These are phyloP conservation scores for Andrena dorsata DNA, from an alignment of 2,888 invertebrate genomes.

Conservation along the genomic window DNA sequence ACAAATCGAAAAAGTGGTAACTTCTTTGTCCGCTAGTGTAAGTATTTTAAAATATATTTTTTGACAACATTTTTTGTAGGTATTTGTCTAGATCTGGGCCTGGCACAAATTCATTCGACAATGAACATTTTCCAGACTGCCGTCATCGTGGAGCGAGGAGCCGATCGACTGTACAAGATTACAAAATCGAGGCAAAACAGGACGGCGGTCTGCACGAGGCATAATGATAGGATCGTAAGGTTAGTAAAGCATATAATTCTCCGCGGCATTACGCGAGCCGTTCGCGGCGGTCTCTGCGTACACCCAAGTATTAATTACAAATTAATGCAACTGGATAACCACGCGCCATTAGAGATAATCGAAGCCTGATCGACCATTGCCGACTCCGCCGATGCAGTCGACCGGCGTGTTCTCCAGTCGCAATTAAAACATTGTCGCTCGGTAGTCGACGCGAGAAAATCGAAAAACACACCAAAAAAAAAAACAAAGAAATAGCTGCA, in stretches of 20 bases:
- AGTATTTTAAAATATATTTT: too few species aligned
- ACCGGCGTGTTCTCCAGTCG: conserved; percentile 23
- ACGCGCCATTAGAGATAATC: conserved; percentile 78
- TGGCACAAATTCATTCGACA: not conserved
- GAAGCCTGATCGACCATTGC: conserved; percentile 34
- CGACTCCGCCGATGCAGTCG: conserved; percentile 14
- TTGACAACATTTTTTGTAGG: too few species aligned
- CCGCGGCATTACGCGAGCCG: conserved; percentile 15
- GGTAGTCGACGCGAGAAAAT: conserved; percentile 26
- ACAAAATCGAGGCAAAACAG: conserved; percentile 34
- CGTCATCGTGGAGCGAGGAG: not conserved
- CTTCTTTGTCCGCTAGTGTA: too few species aligned
- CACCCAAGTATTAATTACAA: conserved; percentile 77
- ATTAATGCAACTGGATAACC: conserved; percentile 77
- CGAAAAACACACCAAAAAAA: not conserved
- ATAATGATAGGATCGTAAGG: conserved; percentile 47
- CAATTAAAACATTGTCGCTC: conserved; percentile 56
- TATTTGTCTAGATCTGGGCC: too few species aligned
- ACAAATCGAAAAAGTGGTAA: too few species aligned
- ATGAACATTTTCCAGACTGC: not conserved
- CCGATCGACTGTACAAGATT: conserved; percentile 34
- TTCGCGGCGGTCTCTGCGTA: conserved; percentile 17
- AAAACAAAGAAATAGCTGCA: too few species aligned
- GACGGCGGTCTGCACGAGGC: conserved; percentile 16
- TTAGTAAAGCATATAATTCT: conserved; percentile 52